Percentiles rank a stretch among this genome's conserved stretches.
Conservation (phyloP, 2,113 vertebrate genomes). For the Lagopus muta region DNA sequence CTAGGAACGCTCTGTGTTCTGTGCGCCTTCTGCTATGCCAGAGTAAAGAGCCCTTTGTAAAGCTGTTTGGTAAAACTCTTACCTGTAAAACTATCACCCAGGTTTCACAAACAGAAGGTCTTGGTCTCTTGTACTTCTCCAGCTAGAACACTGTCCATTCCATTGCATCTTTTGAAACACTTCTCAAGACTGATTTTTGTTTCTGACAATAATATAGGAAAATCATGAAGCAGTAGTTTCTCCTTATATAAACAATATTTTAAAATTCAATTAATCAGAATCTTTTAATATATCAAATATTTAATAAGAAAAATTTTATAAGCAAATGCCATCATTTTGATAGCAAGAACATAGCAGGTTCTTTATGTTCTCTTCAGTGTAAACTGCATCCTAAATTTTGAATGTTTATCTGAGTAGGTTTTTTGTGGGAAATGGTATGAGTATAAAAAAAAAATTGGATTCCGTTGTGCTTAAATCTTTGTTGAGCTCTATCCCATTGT, state of each 20-base stretch:
- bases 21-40: background rate
- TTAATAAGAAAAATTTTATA: background rate
- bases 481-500: background rate
- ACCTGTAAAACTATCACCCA: background rate
- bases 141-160: background rate
- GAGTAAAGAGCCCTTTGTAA: background rate
- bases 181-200: background rate
- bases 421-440: background rate
- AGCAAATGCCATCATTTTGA: background rate
- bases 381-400: background rate
- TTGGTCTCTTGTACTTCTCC: background rate
- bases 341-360: background rate
- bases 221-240: background rate
- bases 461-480: background rate
- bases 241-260: background rate
- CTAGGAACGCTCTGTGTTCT: background rate
- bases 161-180: background rate
- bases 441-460: background rate
- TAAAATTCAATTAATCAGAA: background rate
- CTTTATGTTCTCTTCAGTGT: background rate
- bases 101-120: background rate
- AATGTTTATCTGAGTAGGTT: background rate
- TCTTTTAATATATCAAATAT: background rate
- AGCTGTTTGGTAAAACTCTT: background rate
- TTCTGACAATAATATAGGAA: background rate